A percentile compares a stretch with the other conserved stretches of the same genome.
phyloP scores from a whole-genome alignment of 2,797 vertebrate species.

The Manis javanica region DNA sequence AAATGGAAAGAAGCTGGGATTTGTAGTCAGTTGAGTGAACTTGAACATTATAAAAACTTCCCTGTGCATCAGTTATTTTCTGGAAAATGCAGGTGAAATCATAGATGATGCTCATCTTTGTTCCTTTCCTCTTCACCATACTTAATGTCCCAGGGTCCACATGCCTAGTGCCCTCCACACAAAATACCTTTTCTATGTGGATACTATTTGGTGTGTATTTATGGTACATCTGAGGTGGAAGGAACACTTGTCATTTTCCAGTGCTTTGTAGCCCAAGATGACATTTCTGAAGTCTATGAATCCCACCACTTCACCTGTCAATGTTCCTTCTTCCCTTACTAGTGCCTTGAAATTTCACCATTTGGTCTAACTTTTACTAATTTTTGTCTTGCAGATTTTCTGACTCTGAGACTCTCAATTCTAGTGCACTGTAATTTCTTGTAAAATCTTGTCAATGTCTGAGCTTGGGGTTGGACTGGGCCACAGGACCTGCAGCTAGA shows the following conservation, averaged over 20 bases:
- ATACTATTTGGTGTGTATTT: background rate
- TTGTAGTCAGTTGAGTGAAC: background rate
- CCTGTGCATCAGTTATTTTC: background rate
- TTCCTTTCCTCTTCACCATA: background rate
- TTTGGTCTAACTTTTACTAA: background rate
- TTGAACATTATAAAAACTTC: background rate
- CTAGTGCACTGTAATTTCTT: background rate
- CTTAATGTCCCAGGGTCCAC: background rate
- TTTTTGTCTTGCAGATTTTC: background rate
- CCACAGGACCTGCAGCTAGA: background rate
- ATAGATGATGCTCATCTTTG: background rate
- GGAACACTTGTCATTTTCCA: background rate
- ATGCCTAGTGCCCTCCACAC: background rate
- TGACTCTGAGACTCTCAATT: background rate
- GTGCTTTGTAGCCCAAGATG: background rate
- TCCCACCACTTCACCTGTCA: background rate
- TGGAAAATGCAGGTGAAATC: slow-evolving; percentile 10
- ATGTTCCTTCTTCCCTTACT: background rate
- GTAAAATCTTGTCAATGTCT: background rate
- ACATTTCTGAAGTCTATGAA: background rate
- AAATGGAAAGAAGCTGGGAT: background rate
- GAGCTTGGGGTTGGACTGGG: background rate
- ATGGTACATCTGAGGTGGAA: background rate
- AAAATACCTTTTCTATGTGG: background rate
- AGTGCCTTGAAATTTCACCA: background rate